Evolutionary conservation across 2,113 vertebrate species (phyloP), one percentile per base, ranked within the genome.

Genomic region (Austrofundulus limnaeus): DNA sequence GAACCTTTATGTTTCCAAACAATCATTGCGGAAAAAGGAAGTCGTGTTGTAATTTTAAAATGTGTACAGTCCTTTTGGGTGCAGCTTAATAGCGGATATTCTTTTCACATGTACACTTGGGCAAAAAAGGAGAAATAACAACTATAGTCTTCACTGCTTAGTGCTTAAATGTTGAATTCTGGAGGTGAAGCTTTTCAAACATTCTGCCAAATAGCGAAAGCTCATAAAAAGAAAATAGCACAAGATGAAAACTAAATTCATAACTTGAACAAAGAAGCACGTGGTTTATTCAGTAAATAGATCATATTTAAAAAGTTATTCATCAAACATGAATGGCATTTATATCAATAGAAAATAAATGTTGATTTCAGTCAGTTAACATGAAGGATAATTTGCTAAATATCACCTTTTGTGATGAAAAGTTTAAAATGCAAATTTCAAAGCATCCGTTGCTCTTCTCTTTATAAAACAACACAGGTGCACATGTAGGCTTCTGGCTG

Each of bases 1-100:
- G 76, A 72, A 76, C 82, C 63, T 87, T 85, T 91, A 85, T 86
- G 84, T 81, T 85, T 82, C 80, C 76, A 82, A 82, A 85, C 80
- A 89, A 88, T 90, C 77, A 60, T 48, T 61, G 16, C 43, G 55
- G 56, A 54, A 83, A 69, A 85, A 88, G 83, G 70, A 58, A 86
- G 66, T 66, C 39, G 21, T 70, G 75, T 82, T 64, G 66, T 70
- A 83, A 81, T 83, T 86, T n/a, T 80, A 88, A 86, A 87, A 83
- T 69, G 71, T 61, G 56, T 74, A 62, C 66, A 69, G 59, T 84
- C 75, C 48, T 82, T 75, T 81, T 45, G 20, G 62, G 50, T 60
- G 50, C 50, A 63, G 67, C 60, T 71, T 83, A 80, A 90, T 74
- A 70, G 72, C 17, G 74, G 71, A 75, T 75, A 73, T 76, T 53